These are phyloP conservation scores for Troides oblongomaculatus DNA, from an alignment of 2,888 invertebrate species.

Conservation along the genomic window DNA sequence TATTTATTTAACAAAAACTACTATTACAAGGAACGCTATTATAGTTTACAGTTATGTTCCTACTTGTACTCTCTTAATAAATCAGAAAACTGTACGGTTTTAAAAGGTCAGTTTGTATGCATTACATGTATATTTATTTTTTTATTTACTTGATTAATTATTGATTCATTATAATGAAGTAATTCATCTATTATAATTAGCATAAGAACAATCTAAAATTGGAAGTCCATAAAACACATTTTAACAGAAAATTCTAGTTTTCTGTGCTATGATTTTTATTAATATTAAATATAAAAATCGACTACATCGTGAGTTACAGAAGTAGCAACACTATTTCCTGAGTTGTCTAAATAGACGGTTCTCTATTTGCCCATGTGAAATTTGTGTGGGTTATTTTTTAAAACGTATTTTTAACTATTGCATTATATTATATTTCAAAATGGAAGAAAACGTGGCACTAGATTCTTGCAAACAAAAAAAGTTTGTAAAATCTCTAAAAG, in stretches of 20 bases:
- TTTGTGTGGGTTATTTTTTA: neutral
- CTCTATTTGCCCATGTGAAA: neutral
- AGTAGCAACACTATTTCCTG: neutral
- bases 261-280: no score
- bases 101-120: neutral
- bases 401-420: neutral
- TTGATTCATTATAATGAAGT: no score
- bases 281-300: no score
- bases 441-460: constrained; percentile 76
- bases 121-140: no score
- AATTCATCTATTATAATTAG: no score
- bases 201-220: no score
- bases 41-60: neutral
- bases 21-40: neutral
- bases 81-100: neutral
- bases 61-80: neutral
- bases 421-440: constrained; percentile 33
- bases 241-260: no score
- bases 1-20: no score
- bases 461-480: constrained; percentile 74
- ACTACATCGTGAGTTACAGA: no score
- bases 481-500: constrained; percentile 76
- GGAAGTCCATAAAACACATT: no score
- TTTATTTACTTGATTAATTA: no score
- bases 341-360: neutral